phyloP scores from a whole-genome alignment of 1,140 invertebrate species.

The Habropoda laboriosa region DNA sequence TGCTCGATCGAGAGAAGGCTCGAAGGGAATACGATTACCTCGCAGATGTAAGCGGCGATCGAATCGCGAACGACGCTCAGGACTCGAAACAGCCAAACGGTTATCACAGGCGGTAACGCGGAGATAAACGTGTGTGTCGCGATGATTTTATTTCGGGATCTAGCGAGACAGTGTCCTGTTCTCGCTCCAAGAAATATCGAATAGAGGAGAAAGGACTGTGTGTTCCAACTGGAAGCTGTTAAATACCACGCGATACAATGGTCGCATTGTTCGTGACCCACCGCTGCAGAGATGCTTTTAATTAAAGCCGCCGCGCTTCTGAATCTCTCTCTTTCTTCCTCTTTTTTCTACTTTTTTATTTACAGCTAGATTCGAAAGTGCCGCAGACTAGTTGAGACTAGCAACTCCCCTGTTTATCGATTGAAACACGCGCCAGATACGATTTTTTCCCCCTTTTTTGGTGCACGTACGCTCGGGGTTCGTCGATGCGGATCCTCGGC shows the following conservation, averaged over 20 bases:
- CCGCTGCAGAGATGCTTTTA: conserved; percentile 69
- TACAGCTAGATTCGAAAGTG: conserved; percentile 31
- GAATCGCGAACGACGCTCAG: not conserved
- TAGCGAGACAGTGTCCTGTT: conserved; percentile 11
- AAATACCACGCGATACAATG: conserved; percentile 70
- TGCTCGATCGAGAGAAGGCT: not conserved
- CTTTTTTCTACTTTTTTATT: conserved; percentile 27
- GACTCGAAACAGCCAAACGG: not conserved
- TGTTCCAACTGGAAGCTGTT: conserved; percentile 47
- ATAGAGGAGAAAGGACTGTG: conserved; percentile 6
- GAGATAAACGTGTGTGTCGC: not conserved
- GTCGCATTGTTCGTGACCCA: conserved; percentile 68
- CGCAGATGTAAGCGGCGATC: not conserved
- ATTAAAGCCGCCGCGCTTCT: conserved; percentile 73
- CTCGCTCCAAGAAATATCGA: conserved; percentile 14
- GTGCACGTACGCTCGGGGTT: not conserved
- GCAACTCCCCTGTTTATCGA: conserved; percentile 10
- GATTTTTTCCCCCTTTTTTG: not conserved
- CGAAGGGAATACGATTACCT: not conserved
- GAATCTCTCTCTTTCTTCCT: no score
- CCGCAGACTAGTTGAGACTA: not conserved
- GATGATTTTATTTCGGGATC: conserved; percentile 19
- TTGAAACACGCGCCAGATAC: not conserved
- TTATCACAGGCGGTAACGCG: not conserved
- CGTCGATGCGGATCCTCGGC: not conserved